These are phyloP conservation scores for Glareola pratincola DNA, from an alignment of 2,113 vertebrate genomes.

Conservation along the genomic window DNA sequence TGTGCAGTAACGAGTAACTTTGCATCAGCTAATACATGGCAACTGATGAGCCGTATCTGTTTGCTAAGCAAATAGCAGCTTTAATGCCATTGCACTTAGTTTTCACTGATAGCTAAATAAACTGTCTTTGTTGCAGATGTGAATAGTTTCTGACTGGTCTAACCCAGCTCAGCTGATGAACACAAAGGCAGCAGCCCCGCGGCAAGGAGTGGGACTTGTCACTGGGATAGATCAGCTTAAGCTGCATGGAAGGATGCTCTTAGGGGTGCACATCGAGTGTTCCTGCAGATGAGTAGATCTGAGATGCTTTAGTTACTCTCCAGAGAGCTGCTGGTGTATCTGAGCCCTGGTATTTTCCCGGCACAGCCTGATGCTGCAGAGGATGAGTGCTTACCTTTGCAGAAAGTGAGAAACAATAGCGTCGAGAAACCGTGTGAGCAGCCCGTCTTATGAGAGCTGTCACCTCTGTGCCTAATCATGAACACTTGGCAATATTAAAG, in stretches of 20 bases:
- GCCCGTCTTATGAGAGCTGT: not conserved
- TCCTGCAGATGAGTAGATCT: not conserved
- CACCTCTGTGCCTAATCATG: not conserved
- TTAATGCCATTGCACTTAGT: not conserved
- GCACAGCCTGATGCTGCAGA: not conserved
- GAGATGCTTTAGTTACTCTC: not conserved
- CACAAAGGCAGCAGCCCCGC: not conserved
- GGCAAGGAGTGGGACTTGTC: not conserved
- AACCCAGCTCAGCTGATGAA: not conserved
- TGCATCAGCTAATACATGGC: conserved; percentile 11
- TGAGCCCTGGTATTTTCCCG: not conserved
- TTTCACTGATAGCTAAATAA: not conserved
- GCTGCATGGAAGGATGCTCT: not conserved
- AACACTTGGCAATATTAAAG: not conserved
- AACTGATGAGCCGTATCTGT: not conserved
- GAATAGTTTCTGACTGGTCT: not conserved
- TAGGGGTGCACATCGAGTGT: not conserved
- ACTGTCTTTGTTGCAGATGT: not conserved
- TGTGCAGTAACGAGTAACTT: not conserved
- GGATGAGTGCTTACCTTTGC: not conserved
- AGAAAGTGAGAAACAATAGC: not conserved
- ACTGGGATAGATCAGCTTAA: not conserved
- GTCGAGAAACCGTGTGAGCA: not conserved
- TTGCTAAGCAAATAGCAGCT: conserved; percentile 10
- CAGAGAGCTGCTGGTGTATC: not conserved